Percentiles rank a stretch among this genome's conserved stretches.
Conservation (phyloP, 2,888 invertebrate genomes). For the Argyresthia goedartella region DNA sequence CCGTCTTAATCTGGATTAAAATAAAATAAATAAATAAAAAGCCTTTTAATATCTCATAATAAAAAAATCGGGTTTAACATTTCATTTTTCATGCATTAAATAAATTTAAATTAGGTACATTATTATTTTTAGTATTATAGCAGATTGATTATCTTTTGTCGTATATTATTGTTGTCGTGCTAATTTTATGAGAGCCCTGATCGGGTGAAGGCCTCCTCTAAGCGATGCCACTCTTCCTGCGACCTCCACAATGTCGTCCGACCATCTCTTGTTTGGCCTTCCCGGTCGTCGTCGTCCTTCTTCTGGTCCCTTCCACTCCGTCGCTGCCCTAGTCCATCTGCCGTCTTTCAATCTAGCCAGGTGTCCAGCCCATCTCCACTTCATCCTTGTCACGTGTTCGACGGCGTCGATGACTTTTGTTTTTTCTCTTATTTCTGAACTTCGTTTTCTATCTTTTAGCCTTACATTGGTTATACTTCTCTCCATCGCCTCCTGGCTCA, state of each 20-base stretch:
- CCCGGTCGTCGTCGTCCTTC: background rate
- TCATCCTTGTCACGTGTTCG: background rate
- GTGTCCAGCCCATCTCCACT: background rate
- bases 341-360: background rate
- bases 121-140: too few relatives aligned
- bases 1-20: too few relatives aligned
- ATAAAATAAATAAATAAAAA: too few relatives aligned
- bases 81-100: too few relatives aligned
- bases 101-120: too few relatives aligned
- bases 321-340: background rate
- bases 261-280: background rate
- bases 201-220: background rate
- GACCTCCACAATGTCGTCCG: background rate
- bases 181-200: background rate
- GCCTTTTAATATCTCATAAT: too few relatives aligned
- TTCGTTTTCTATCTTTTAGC: background rate
- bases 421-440: background rate
- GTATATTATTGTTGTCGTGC: too few relatives aligned
- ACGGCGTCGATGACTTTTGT: background rate
- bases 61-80: too few relatives aligned
- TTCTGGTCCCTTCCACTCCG: background rate
- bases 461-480: background rate
- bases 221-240: background rate
- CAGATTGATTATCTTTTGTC: too few relatives aligned
- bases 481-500: background rate